phyloP scores from a whole-genome alignment of 2,888 invertebrate genomes.

The Gastrophysa polygoni region DNA sequence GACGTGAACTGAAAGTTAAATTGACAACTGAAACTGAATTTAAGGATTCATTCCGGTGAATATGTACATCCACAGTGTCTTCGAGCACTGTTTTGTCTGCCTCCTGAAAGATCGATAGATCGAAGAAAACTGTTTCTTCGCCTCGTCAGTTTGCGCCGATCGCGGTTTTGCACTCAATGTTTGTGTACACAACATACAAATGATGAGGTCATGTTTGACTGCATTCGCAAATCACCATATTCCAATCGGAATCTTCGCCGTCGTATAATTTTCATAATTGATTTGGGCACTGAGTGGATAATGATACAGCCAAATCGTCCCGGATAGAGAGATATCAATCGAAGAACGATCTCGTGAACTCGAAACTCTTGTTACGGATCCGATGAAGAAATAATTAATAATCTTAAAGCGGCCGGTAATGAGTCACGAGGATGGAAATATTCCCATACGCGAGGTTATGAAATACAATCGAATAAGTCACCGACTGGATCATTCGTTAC shows the following conservation, averaged over 20 bases:
- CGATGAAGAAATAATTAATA: slow-evolving; percentile 1
- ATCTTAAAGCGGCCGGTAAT: slow-evolving; percentile 5
- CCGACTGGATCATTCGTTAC: no score
- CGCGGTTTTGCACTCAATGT: not conserved
- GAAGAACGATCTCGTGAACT: not conserved
- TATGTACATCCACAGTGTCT: no score
- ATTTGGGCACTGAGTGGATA: slow-evolving; percentile 27
- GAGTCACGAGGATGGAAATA: not conserved
- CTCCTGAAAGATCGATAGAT: no score
- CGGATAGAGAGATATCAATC: slow-evolving; percentile 17
- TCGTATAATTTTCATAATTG: slow-evolving; percentile 33
- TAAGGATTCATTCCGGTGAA: no score
- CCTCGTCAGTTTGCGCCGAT: not conserved
- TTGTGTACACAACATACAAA: no score
- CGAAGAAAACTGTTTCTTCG: slow-evolving; percentile 1
- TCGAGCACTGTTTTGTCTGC: no score
- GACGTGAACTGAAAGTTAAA: no score
- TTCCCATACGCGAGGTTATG: not conserved
- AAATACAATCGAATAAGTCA: slow-evolving; percentile 7
- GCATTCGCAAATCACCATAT: slow-evolving; percentile 30
- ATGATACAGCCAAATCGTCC: slow-evolving; percentile 10
- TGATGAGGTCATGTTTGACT: slow-evolving; percentile 26
- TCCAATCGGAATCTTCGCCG: slow-evolving; percentile 23
- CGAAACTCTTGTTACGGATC: not conserved
- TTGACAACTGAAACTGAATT: no score